Conservation (phyloP, 2,888 invertebrate genomes). For the Invenusta paracnida region DNA sequence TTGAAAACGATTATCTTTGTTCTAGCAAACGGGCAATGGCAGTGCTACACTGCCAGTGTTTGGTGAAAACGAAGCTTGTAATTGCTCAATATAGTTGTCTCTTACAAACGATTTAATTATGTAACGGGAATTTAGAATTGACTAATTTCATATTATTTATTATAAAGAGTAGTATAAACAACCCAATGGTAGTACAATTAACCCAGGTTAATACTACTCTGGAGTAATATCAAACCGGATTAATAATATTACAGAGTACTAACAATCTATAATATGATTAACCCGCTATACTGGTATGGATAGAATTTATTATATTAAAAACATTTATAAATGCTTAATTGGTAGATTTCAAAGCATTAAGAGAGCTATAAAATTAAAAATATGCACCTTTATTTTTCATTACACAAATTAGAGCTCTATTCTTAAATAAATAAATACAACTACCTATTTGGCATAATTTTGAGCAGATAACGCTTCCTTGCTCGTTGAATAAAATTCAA, state of each 20-base stretch:
- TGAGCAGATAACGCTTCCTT: too few relatives aligned
- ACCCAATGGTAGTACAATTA: neutral
- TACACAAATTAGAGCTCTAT: too few relatives aligned
- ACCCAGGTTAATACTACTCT: neutral
- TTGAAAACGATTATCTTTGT: neutral
- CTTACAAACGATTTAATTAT: neutral
- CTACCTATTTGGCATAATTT: too few relatives aligned
- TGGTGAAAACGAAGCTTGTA: neutral
- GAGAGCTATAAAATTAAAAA: too few relatives aligned
- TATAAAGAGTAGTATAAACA: neutral
- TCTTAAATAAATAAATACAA: too few relatives aligned
- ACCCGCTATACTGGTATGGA: neutral
- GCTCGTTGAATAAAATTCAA: too few relatives aligned
- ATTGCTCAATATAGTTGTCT: neutral
- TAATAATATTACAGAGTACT: neutral
- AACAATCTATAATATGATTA: neutral
- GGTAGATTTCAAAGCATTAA: too few relatives aligned
- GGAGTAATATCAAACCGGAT: neutral
- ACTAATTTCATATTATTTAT: neutral
- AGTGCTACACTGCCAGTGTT: neutral
- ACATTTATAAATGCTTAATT: too few relatives aligned
- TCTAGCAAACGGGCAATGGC: too few relatives aligned
- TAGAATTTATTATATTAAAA: too few relatives aligned
- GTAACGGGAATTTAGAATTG: neutral
- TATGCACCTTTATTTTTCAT: too few relatives aligned